Percentiles rank a stretch among this genome's conserved stretches.
Evolutionary conservation across 2,888 invertebrate genomes (phyloP).

Genomic region (Elmis aenea): DNA sequence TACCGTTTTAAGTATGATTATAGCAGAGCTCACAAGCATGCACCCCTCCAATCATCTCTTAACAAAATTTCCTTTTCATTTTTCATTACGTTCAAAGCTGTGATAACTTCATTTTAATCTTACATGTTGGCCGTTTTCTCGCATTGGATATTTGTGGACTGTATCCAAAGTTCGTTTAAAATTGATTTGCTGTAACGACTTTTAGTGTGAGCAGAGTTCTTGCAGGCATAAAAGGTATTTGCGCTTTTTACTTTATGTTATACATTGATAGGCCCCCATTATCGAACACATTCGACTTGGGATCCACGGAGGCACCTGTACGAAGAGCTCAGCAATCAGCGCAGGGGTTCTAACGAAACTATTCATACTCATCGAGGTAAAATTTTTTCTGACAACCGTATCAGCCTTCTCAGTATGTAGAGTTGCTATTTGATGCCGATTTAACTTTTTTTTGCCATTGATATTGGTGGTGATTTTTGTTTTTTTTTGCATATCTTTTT

Average conservation of each 20-base stretch:
- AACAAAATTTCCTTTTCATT: too few species aligned
- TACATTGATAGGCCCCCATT: constrained; percentile 43
- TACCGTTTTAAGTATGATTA: constrained; percentile 83
- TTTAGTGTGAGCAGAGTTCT: neutral
- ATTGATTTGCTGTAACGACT: too few species aligned
- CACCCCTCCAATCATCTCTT: too few species aligned
- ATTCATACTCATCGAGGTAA: constrained; percentile 54
- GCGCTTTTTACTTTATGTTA: constrained; percentile 25
- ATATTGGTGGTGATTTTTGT: too few species aligned
- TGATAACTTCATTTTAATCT: too few species aligned
- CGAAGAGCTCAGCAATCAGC: constrained; percentile 75
- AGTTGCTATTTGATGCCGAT: constrained; percentile 1
- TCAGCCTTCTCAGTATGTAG: constrained; percentile 2
- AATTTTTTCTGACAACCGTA: too few species aligned
- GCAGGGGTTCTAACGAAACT: constrained; percentile 64
- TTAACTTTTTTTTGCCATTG: constrained; percentile 1
- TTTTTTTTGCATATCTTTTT: too few species aligned
- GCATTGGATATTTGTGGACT: constrained; percentile 9
- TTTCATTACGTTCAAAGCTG: too few species aligned
- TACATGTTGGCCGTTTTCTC: neutral
- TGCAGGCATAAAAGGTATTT: constrained; percentile 18
- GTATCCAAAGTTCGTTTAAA: constrained; percentile 5
- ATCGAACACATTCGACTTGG: constrained; percentile 71
- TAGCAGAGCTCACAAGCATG: constrained; percentile 15
- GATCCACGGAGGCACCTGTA: constrained; percentile 85